A percentile compares a stretch with the other conserved stretches of the same genome.
Conservation (phyloP, 2,113 vertebrate genomes). For the Hystrix brachyura region DNA sequence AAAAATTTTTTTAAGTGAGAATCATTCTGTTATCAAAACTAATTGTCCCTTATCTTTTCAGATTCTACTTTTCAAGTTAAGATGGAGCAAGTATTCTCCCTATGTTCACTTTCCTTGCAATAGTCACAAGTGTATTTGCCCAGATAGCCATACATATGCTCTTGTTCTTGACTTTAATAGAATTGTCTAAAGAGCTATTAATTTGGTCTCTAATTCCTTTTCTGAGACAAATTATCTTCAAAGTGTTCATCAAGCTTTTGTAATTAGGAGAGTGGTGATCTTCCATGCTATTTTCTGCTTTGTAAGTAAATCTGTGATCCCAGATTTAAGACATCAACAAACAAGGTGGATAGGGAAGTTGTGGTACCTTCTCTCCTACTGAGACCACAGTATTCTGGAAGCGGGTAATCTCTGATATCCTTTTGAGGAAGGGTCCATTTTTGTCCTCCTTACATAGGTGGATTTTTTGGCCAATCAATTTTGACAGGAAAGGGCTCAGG, state of each 20-base stretch:
- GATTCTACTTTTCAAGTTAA: not conserved
- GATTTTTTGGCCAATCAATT: not conserved
- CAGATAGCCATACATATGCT: not conserved
- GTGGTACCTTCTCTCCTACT: not conserved
- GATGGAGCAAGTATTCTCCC: not conserved
- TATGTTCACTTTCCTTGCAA: not conserved
- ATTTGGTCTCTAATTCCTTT: slow-evolving; percentile 15
- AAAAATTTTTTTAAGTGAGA: not conserved
- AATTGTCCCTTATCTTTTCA: not conserved
- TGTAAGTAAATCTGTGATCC: slow-evolving; percentile 8
- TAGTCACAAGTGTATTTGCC: not conserved
- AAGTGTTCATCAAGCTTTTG: not conserved
- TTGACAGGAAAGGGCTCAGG: not conserved
- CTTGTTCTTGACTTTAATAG: slow-evolving; percentile 35
- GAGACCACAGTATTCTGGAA: not conserved
- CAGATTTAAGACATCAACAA: slow-evolving; percentile 14
- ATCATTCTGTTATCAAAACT: not conserved
- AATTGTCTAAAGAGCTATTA: not conserved
- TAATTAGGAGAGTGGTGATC: not conserved
- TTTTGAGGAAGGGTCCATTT: not conserved
- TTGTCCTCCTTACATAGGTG: not conserved
- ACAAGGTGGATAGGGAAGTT: not conserved
- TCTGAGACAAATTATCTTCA: slow-evolving; percentile 45
- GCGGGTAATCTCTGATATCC: not conserved
- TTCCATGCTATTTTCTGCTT: not conserved